Evolutionary conservation across 2,797 vertebrate species (phyloP), one percentile per base, ranked within the genome.

Genomic region (Falco naumanni): DNA sequence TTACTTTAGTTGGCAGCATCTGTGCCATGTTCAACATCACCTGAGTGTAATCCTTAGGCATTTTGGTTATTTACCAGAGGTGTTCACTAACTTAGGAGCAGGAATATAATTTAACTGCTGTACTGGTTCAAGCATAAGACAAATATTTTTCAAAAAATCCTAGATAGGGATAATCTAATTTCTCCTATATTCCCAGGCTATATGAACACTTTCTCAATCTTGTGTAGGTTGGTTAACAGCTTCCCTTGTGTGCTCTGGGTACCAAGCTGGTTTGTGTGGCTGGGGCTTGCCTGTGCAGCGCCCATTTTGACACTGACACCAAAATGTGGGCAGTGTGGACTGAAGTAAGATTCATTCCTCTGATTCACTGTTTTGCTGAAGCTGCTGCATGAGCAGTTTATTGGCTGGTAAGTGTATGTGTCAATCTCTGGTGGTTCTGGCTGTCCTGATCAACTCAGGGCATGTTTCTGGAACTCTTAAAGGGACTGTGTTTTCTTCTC

Each of bases 131-230:
- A 74, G 19, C 5, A 4, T 8, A 28, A 63, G 57, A 5, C 17
- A 56, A 57, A 2, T n/a, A 4, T 60, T 85, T 94, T 13, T 13
- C 4, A 34, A 19, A 70, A 50, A 47, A 31, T 41, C 21, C 11
- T 70, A 0, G 0, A 0, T 3, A 18, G 12, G 17, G 7, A 10
- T 51, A 37, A 28, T 65, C 14, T 17, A 6, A 6, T 79, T 51
- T 47, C 29, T 17, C 22, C 17, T 47, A 1, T 53, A 8, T 43
- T 84, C 13, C 4, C 5, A 26, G 39, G 22, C 25, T 47, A n/a
- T 37, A 4, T 0, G 19, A 64, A 41, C 22, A 15, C 16, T 59
- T 70, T 64, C 65, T 81, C 28, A 4, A 15, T 7, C 53, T 13
- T 0, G 9, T 16, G 18, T 22, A 21, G 11, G 0, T 18, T 37